Evolutionary conservation across 2,888 invertebrate genomes (phyloP), one percentile per base, ranked within the genome.

Genomic region (Smittia sp.): DNA sequence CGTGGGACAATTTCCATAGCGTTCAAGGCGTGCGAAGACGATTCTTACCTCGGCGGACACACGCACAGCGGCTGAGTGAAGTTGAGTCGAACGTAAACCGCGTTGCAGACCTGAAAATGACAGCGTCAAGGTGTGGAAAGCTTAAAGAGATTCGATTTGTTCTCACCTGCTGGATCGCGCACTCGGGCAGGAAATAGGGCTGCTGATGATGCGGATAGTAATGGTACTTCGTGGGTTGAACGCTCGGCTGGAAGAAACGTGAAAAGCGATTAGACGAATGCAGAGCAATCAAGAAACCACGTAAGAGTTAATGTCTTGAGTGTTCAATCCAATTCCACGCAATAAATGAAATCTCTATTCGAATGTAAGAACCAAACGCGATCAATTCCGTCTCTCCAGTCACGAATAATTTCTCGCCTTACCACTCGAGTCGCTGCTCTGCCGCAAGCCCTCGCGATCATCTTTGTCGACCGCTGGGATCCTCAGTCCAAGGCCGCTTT

Each of bases 191-290:
- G 79, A 94, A 85, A 84, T 94, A 94, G 79, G 94, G 92, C 84
- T 94, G 94, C 83, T 94, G 94, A 84, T 94, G 94, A 84, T 94
- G 94, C 32, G 94, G 94, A 83, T 94, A 94, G 84, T 94, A 94
- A 83, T 95, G 94, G 84, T 95, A 94, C 84, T 94, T 94, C 76
- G 94, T 94, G 25, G 94, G 94, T 81, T 94, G 94, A 68, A 91
- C 90, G 76, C 89, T 86, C 62, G 89, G 88, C 69, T 69, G 13
- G 15, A 69, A 46, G 46, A 15, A 46, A 15, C 3, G 46, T 2
- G 2, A 46, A 46, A 46, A 3, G 46, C 6, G 46, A 46, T 46
- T 46, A 46, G n/a, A 6, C 32, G 32, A 32, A 6, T 32, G 32
- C 32, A 32, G 3, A 32, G 32, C 3, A 32, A 32, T 32, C 32